Evolutionary conservation across 1,140 invertebrate species (phyloP).

Genomic region (Archegozetes longisetosus): DNA sequence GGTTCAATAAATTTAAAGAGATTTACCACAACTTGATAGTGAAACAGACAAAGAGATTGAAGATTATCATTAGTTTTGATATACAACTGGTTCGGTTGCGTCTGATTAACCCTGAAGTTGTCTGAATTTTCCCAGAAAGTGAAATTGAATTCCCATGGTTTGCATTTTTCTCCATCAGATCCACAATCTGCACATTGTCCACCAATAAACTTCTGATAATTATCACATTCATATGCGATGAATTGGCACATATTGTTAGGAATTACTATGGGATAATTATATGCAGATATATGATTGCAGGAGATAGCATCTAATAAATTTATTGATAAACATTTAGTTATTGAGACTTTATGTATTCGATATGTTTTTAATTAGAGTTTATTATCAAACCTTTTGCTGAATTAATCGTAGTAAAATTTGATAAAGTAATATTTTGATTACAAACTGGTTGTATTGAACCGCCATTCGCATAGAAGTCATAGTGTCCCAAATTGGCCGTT

Average conservation of each 20-base stretch:
- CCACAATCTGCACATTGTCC: conserved; percentile 23
- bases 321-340: neutral
- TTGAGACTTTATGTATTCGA: neutral
- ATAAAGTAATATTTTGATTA: neutral
- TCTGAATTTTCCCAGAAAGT: neutral
- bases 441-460: no score
- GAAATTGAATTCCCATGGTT: neutral
- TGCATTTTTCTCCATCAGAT: conserved; percentile 15
- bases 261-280: no score
- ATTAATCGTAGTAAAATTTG: neutral
- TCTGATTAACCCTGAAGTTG: neutral
- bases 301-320: neutral
- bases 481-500: no score
- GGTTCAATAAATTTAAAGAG: no score
- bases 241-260: neutral
- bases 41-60: neutral
- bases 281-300: neutral
- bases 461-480: no score
- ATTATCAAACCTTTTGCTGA: neutral
- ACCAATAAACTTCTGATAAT: conserved; percentile 19
- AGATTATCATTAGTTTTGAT: neutral
- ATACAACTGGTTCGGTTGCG: neutral
- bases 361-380: neutral
- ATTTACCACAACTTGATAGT: neutral
- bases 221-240: conserved; percentile 19